Evolutionary conservation across 2,797 vertebrate genomes (phyloP).

Genomic region (Lepilemur ruficaudatus): DNA sequence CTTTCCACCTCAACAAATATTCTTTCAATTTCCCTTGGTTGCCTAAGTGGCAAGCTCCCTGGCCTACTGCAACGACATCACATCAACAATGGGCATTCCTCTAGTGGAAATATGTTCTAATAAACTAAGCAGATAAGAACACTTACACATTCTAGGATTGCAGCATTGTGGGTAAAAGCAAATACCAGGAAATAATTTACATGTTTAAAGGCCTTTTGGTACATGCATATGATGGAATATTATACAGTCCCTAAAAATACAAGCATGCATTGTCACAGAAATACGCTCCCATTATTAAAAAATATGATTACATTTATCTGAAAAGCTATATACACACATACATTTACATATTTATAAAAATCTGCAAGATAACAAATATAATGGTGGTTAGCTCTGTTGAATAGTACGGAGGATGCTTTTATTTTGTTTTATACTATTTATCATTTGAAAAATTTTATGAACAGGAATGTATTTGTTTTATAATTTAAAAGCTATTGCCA

Average conservation of each 20-base stretch:
- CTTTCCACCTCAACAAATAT: background rate
- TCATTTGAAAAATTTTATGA: conserved; percentile 8
- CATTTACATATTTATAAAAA: background rate
- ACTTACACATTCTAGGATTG: background rate
- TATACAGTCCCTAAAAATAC: background rate
- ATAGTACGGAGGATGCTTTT: background rate
- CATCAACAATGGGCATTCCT: background rate
- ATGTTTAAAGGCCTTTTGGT: background rate
- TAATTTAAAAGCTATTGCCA: background rate
- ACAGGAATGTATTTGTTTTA: background rate
- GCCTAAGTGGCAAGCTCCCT: background rate
- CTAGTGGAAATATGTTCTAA: background rate
- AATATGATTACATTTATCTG: background rate
- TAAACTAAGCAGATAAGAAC: background rate
- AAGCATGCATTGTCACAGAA: background rate
- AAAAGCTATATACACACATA: background rate
- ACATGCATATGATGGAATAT: background rate
- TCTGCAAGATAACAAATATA: background rate
- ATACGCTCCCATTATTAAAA: background rate
- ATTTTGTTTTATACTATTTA: conserved; percentile 12
- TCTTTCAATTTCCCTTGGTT: background rate
- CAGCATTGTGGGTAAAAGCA: background rate
- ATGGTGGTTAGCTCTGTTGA: background rate
- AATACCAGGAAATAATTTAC: background rate
- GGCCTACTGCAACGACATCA: background rate